phyloP scores from a whole-genome alignment of 1,140 invertebrate genomes.

The Penaeus japonicus region DNA sequence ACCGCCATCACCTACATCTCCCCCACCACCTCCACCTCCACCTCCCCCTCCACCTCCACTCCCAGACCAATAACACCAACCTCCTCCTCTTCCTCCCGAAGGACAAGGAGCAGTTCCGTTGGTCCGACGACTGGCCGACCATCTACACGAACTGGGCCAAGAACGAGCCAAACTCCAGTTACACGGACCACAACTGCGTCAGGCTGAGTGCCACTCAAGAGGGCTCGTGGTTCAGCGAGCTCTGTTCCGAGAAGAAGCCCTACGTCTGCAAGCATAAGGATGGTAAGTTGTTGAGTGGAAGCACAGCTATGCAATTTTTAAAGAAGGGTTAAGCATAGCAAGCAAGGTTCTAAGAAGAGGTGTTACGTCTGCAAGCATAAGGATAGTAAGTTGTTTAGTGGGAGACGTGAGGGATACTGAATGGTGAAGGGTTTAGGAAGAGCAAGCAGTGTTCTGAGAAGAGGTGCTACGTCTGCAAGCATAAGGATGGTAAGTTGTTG shows the following conservation, averaged over 20 bases:
- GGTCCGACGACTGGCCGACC: constrained; percentile 4
- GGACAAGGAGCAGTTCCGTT: too few relatives aligned
- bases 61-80: too few relatives aligned
- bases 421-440: too few relatives aligned
- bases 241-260: background rate
- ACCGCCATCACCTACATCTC: too few relatives aligned
- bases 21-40: too few relatives aligned
- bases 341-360: too few relatives aligned
- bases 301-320: background rate
- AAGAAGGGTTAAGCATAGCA: too few relatives aligned
- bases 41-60: too few relatives aligned
- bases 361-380: too few relatives aligned
- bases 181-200: background rate
- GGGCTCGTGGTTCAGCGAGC: constrained; percentile 10
- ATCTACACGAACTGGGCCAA: constrained; percentile 36
- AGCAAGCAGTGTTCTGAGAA: too few relatives aligned
- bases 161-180: background rate
- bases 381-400: background rate
- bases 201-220: background rate
- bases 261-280: constrained; percentile 45
- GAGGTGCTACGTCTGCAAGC: too few relatives aligned
- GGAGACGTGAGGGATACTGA: background rate
- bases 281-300: background rate
- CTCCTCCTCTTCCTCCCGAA: too few relatives aligned
- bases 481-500: background rate